Conservation (phyloP, 2,888 invertebrate genomes). For the Ophion slaviceki region DNA sequence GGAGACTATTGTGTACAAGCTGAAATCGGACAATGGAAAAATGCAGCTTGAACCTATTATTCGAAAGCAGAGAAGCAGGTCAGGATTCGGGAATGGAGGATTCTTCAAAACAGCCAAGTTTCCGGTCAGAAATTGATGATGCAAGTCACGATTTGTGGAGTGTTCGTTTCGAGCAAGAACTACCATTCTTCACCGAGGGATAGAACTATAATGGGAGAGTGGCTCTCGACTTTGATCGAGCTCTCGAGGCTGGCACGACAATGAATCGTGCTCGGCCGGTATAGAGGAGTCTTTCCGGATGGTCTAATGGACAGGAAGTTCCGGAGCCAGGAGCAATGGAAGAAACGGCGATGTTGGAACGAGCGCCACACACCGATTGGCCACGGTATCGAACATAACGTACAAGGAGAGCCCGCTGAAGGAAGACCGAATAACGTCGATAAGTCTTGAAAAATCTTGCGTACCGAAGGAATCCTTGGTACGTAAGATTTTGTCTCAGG, state of each 20-base stretch:
- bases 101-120: slow-evolving; percentile 12
- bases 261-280: slow-evolving; percentile 38
- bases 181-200: neutral
- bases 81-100: neutral
- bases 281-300: slow-evolving; percentile 46
- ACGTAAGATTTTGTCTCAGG: neutral
- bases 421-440: neutral
- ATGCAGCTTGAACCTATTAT: no score
- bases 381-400: slow-evolving; percentile 20
- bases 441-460: slow-evolving; percentile 14
- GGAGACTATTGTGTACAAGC: no score
- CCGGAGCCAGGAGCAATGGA: slow-evolving; percentile 34
- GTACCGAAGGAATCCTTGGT: neutral
- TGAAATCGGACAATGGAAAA: no score
- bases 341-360: slow-evolving; percentile 4
- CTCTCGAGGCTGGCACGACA: neutral
- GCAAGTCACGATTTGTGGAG: slow-evolving; percentile 21
- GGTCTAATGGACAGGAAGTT: slow-evolving; percentile 55
- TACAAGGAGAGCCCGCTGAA: neutral
- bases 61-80: no score
- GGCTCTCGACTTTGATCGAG: slow-evolving; percentile 28
- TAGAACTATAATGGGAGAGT: slow-evolving; percentile 31
- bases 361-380: slow-evolving; percentile 21
- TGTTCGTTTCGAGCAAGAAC: neutral
- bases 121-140: slow-evolving; percentile 37